These are phyloP conservation scores for Thaumetopoea pityocampa DNA, from an alignment of 1,140 invertebrate genomes.

Conservation along the genomic window DNA sequence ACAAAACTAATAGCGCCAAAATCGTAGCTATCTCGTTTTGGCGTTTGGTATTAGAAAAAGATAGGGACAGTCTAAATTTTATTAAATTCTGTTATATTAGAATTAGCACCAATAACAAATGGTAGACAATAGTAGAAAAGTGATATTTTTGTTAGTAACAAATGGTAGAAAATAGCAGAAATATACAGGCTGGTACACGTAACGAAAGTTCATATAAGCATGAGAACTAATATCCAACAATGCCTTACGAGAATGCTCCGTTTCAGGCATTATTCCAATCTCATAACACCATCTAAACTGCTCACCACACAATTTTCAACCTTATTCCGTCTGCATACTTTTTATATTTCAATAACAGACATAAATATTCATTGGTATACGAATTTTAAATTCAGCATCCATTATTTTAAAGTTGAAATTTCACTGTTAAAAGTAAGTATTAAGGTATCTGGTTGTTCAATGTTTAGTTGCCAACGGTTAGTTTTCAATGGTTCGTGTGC, in stretches of 20 bases:
- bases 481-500: slow-evolving; percentile 24
- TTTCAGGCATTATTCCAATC: slow-evolving; percentile 2
- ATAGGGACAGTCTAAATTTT: too few species aligned
- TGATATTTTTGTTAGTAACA: too few species aligned
- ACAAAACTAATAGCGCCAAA: too few species aligned
- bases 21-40: too few species aligned
- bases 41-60: too few species aligned
- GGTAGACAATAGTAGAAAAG: too few species aligned
- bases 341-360: too few species aligned
- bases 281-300: not conserved
- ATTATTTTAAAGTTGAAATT: slow-evolving; percentile 4
- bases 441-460: slow-evolving; percentile 3
- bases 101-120: too few species aligned
- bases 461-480: slow-evolving; percentile 19
- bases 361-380: too few species aligned
- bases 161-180: slow-evolving; percentile 9
- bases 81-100: too few species aligned
- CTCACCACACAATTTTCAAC: not conserved
- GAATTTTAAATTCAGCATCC: too few species aligned
- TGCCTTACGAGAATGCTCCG: slow-evolving; percentile 11
- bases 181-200: slow-evolving; percentile 2
- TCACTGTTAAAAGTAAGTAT: not conserved
- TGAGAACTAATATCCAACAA: slow-evolving; percentile 18
- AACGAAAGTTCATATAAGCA: slow-evolving; percentile 13
- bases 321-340: too few species aligned